Evolutionary conservation across 2,797 vertebrate species (phyloP).

Genomic region (Tokudaia tokunoshimensis): DNA sequence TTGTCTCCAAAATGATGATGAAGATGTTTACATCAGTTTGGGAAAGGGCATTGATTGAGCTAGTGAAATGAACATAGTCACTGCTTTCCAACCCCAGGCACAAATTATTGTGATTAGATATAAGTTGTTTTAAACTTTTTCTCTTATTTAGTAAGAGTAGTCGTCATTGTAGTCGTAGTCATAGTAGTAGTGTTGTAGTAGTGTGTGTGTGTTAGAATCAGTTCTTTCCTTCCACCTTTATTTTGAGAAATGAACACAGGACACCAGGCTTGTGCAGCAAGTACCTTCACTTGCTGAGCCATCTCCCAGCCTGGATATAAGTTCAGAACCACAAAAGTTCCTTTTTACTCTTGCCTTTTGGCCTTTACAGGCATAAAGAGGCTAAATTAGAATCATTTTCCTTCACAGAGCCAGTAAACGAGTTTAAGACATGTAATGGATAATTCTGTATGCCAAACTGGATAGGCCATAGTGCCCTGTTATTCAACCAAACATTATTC

Average conservation of each 20-base stretch:
- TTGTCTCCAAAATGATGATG: too few species aligned
- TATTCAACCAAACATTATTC: not conserved
- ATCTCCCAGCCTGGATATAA: not conserved
- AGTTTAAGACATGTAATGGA: not conserved
- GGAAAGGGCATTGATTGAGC: not conserved
- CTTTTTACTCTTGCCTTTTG: not conserved
- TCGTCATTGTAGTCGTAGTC: too few species aligned
- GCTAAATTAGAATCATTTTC: conserved; percentile 3
- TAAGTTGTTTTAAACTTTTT: not conserved
- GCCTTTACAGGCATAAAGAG: not conserved
- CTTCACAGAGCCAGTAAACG: not conserved
- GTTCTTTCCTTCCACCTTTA: not conserved
- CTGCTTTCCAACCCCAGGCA: not conserved
- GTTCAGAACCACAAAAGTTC: not conserved
- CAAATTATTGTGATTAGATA: not conserved
- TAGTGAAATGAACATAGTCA: not conserved
- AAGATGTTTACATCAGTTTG: not conserved
- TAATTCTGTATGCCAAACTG: not conserved
- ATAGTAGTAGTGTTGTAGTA: too few species aligned
- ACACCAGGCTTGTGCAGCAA: not conserved
- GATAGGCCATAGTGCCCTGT: not conserved
- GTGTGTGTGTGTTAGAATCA: not conserved
- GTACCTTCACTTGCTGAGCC: not conserved
- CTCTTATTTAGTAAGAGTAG: not conserved
- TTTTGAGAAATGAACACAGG: not conserved